These are phyloP conservation scores for Merops nubicus DNA, from an alignment of 2,113 vertebrate species.

Conservation along the genomic window DNA sequence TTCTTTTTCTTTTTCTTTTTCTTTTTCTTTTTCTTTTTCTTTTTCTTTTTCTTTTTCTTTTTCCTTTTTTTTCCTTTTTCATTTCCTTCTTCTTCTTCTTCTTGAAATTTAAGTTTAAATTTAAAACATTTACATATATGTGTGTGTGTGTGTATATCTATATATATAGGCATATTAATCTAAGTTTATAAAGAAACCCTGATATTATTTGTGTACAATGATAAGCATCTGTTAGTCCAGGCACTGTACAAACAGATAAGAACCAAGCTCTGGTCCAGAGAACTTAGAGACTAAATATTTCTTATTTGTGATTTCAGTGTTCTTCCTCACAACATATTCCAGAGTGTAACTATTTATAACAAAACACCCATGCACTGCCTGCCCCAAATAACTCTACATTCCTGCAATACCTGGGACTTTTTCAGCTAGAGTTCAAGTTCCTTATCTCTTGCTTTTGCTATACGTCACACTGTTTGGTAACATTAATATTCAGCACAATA, in stretches of 20 bases:
- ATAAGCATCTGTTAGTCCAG: not conserved
- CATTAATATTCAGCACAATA: not conserved
- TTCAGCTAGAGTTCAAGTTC: not conserved
- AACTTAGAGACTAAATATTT: not conserved
- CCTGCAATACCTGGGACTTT: not conserved
- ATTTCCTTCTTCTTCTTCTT: not conserved
- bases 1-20: not conserved
- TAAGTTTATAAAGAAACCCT: not conserved
- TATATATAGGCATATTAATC: not conserved
- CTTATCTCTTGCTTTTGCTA: not conserved
- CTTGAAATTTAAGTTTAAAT: too few relatives aligned
- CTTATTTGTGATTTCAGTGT: not conserved
- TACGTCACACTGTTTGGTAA: not conserved
- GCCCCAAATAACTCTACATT: not conserved
- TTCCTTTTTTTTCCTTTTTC: not conserved
- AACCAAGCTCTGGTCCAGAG: not conserved
- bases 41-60: not conserved
- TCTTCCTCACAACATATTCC: not conserved
- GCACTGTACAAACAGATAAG: not conserved
- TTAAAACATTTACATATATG: not conserved
- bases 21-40: not conserved
- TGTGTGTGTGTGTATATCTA: not conserved
- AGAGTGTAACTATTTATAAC: not conserved
- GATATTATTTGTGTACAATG: not conserved
- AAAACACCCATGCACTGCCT: fast-evolving